phyloP scores from a whole-genome alignment of 2,888 invertebrate species.

The Smittia aterrima region DNA sequence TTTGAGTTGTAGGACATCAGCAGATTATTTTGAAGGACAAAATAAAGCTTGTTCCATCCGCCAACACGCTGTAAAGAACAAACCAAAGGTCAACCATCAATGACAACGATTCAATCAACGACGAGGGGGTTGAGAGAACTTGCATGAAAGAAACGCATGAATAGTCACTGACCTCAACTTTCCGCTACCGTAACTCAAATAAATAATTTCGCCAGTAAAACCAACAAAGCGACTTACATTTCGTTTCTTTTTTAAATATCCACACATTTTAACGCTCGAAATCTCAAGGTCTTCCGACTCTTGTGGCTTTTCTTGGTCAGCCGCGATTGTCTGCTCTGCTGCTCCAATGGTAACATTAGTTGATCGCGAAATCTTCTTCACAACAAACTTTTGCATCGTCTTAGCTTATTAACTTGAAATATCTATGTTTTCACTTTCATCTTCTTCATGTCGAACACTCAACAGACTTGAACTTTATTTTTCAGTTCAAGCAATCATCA shows the following conservation, averaged over 20 bases:
- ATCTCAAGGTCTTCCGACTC: slow-evolving; percentile 23
- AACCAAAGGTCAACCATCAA: not conserved
- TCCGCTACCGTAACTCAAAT: not conserved
- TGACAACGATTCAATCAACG: not conserved
- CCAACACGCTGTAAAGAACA: slow-evolving; percentile 47
- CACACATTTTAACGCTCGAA: slow-evolving; percentile 47
- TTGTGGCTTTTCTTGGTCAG: not conserved
- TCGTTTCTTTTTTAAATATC: slow-evolving; percentile 49
- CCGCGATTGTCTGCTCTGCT: not conserved
- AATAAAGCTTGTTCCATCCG: slow-evolving; percentile 49
- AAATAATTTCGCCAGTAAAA: not conserved
- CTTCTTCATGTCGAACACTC: not conserved
- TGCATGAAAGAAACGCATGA: not conserved
- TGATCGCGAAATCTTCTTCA: slow-evolving; percentile 43
- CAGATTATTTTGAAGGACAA: slow-evolving; percentile 48
- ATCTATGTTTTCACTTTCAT: slow-evolving; percentile 30
- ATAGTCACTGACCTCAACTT: slow-evolving; percentile 15
- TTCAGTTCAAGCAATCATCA: not conserved
- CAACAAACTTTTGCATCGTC: slow-evolving; percentile 44
- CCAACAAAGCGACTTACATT: slow-evolving; percentile 45
- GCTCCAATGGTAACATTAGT: slow-evolving; percentile 31
- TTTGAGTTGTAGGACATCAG: slow-evolving; percentile 48
- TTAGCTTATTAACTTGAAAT: not conserved
- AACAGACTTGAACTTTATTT: not conserved
- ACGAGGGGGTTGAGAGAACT: not conserved